Conservation (phyloP, 2,888 invertebrate genomes). For the Dicranocentrus wangi region DNA sequence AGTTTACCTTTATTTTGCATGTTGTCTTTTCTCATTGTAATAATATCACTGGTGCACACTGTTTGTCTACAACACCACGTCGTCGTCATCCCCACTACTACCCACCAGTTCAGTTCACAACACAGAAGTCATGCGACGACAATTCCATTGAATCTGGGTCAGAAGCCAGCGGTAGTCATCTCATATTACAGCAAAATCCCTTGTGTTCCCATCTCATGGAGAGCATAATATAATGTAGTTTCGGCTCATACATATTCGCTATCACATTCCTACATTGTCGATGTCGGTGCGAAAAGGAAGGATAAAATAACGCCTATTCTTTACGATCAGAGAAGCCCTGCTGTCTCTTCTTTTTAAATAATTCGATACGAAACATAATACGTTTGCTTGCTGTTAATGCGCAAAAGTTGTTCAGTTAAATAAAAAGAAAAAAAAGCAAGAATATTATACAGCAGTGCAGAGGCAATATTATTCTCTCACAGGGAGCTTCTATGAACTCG, state of each 20-base stretch:
- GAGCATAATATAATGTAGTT: constrained; percentile 23
- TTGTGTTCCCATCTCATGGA: constrained; percentile 44
- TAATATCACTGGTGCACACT: not conserved
- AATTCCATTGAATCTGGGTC: constrained; percentile 49
- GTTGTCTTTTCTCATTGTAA: not conserved
- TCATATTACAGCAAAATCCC: constrained; percentile 50
- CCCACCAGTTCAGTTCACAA: constrained; percentile 1
- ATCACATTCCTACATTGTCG: not conserved
- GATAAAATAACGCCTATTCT: constrained; percentile 20
- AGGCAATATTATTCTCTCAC: not conserved
- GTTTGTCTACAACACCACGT: not conserved
- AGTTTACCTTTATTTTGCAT: constrained; percentile 36
- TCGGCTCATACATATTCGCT: constrained; percentile 46
- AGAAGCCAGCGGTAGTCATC: constrained; percentile 56
- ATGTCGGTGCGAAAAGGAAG: constrained; percentile 7
- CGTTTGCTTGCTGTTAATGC: constrained; percentile 7
- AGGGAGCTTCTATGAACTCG: too few species aligned
- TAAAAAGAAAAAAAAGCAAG: not conserved
- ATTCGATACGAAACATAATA: constrained; percentile 13
- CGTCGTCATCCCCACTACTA: not conserved
- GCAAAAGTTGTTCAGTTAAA: not conserved
- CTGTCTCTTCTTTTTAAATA: constrained; percentile 21
- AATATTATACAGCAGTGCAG: too few species aligned
- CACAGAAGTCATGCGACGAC: constrained; percentile 9
- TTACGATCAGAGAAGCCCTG: constrained; percentile 11